Evolutionary conservation across 1,140 invertebrate species (phyloP).

Genomic region (Rhopalosiphum maidis): DNA sequence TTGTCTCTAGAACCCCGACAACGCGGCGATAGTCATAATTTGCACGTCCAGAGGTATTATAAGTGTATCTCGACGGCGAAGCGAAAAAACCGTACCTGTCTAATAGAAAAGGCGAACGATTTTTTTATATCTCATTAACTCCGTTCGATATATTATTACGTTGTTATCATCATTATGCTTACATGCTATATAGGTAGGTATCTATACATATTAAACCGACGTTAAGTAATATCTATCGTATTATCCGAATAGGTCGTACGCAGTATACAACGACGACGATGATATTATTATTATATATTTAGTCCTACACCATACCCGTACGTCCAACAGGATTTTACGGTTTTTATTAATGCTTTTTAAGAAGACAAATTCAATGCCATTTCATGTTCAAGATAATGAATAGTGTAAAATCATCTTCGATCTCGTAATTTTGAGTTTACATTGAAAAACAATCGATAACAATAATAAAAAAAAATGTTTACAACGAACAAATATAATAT

Average conservation of each 20-base stretch:
- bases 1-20: background rate
- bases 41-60: background rate
- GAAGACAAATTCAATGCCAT: slow-evolving; percentile 1
- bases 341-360: background rate
- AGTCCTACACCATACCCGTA: background rate
- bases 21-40: background rate
- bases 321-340: background rate
- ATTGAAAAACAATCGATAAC: background rate
- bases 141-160: background rate
- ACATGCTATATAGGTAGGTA: too few relatives aligned
- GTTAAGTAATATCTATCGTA: too few relatives aligned
- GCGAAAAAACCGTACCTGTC: background rate
- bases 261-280: background rate
- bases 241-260: too few relatives aligned
- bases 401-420: background rate
- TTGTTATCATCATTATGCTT: background rate
- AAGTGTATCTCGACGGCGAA: background rate
- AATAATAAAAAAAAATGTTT: background rate
- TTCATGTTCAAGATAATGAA: background rate
- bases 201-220: too few relatives aligned
- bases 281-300: background rate
- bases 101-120: background rate
- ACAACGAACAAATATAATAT: background rate
- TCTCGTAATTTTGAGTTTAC: background rate
- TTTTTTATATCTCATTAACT: background rate